Conservation (phyloP, 2,888 invertebrate genomes). For the Cabera pusaria region DNA sequence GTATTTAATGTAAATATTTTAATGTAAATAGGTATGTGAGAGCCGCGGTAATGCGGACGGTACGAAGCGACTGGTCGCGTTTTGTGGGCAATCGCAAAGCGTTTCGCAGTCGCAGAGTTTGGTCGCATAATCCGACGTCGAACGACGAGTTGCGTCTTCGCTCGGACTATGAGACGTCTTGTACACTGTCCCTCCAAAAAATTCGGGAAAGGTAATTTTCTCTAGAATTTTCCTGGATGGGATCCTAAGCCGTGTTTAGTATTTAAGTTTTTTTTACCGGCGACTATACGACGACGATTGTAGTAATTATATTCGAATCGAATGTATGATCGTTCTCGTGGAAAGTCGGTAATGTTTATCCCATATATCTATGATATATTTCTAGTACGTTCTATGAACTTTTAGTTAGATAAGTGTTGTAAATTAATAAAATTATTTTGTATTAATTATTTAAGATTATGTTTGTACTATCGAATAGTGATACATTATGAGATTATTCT, state of each 20-base stretch:
- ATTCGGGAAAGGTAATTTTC: constrained; percentile 84
- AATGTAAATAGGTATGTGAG: constrained; percentile 57
- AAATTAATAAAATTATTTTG: constrained; percentile 19
- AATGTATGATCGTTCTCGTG: constrained; percentile 43
- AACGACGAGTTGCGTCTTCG: constrained; percentile 21
- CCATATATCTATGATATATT: constrained; percentile 99
- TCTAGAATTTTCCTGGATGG: constrained; percentile 73
- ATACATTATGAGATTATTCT: constrained; percentile 50
- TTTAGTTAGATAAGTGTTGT: constrained; percentile 62
- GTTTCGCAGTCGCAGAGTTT: constrained; percentile 54
- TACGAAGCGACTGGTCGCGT: constrained; percentile 55
- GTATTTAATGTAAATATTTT: constrained; percentile 53
- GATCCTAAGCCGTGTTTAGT: constrained; percentile 58
- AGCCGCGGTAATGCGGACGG: constrained; percentile 79
- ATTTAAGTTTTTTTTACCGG: constrained; percentile 75
- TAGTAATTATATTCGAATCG: constrained; percentile 23
- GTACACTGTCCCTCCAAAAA: constrained; percentile 66
- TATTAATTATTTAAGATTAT: constrained; percentile 23
- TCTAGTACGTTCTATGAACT: constrained; percentile 98
- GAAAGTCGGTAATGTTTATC: constrained; percentile 91
- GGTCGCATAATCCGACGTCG: constrained; percentile 46
- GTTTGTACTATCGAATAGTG: constrained; percentile 39
- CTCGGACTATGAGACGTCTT: constrained; percentile 53
- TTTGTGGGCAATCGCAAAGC: constrained; percentile 62
- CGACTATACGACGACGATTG: constrained; percentile 55